phyloP scores from a whole-genome alignment of 2,888 invertebrate species.

The Linyphia triangularis region DNA sequence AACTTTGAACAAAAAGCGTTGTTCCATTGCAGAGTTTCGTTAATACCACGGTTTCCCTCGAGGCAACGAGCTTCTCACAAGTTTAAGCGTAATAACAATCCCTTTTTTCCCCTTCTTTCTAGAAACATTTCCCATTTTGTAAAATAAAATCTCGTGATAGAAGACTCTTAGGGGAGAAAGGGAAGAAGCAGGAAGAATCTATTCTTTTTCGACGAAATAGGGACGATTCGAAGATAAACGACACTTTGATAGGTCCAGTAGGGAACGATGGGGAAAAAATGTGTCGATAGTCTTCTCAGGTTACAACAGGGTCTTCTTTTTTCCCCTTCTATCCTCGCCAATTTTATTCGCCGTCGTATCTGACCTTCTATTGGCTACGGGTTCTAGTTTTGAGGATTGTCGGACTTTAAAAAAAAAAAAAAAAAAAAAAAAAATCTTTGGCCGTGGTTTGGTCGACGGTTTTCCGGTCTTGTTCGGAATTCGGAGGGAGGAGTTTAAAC shows the following conservation, averaged over 20 bases:
- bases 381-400: not conserved
- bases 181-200: no score
- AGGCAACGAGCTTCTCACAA: not conserved
- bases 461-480: not conserved
- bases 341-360: not conserved
- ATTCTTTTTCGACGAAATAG: not conserved
- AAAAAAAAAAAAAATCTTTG: no score
- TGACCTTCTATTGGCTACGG: not conserved
- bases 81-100: not conserved
- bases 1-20: not conserved
- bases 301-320: conserved; percentile 11
- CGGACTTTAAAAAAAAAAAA: no score
- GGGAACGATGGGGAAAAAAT: not conserved
- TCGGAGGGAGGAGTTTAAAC: not conserved
- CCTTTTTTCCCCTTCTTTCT: not conserved
- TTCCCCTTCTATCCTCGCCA: no score
- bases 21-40: not conserved
- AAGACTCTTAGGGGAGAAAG: conserved; percentile 16
- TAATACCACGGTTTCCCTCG: not conserved
- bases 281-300: conserved; percentile 3
- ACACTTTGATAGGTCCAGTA: conserved; percentile 29
- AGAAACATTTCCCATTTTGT: conserved; percentile 4
- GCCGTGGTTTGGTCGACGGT: not conserved
- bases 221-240: conserved; percentile 32
- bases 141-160: conserved; percentile 12